phyloP scores from a whole-genome alignment of 2,113 vertebrate species.

The Octodon degus region DNA sequence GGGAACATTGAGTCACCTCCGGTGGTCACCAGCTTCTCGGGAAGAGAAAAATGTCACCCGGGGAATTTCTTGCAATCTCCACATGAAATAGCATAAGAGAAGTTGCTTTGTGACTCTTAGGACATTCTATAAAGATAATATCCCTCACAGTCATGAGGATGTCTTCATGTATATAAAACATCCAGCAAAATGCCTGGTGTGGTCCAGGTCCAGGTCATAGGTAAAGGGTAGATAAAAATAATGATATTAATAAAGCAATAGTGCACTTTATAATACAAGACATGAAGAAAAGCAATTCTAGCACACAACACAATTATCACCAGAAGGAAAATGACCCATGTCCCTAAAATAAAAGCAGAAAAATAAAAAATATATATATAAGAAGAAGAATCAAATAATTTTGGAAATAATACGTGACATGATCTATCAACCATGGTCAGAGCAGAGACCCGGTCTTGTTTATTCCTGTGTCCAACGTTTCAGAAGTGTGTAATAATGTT shows the following conservation, averaged over 20 bases:
- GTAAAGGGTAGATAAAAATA: background rate
- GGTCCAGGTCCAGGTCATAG: no score
- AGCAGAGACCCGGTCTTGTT: background rate
- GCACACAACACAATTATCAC: background rate
- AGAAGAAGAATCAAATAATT: no score
- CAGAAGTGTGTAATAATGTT: background rate
- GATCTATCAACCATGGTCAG: background rate
- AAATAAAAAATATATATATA: background rate
- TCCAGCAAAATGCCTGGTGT: background rate
- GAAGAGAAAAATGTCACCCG: background rate
- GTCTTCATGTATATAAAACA: background rate
- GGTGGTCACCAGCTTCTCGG: background rate
- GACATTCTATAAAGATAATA: background rate
- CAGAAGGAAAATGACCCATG: background rate
- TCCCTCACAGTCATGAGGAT: no score
- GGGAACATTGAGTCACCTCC: rapidly evolving
- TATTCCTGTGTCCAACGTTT: background rate
- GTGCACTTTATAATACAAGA: no score
- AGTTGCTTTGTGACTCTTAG: no score
- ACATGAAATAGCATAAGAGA: rapidly evolving
- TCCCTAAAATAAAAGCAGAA: background rate
- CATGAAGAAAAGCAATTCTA: background rate
- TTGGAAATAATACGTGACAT: rapidly evolving
- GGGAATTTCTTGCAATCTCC: background rate
- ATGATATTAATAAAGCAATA: background rate